Conservation (phyloP, 2,113 vertebrate species). For the Promerops cafer region DNA sequence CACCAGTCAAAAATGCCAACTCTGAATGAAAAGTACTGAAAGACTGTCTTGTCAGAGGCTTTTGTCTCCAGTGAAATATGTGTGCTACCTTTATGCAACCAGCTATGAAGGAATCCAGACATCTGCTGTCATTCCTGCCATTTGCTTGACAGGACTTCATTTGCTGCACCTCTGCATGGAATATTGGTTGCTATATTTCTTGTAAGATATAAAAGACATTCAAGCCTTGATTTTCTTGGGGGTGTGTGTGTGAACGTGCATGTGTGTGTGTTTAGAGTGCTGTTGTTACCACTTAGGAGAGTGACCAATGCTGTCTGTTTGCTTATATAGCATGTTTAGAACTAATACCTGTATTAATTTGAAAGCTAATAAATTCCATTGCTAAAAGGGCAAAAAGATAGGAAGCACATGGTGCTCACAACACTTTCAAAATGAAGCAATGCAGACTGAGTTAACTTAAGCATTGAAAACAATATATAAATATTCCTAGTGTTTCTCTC, state of each 20-base stretch:
- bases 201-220: conserved; percentile 36
- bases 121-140: conserved; percentile 57
- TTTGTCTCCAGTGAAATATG: conserved; percentile 43
- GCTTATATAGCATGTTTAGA: background rate
- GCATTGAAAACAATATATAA: background rate
- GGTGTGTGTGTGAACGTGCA: background rate
- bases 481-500: background rate
- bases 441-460: background rate
- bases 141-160: conserved; percentile 63
- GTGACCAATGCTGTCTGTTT: background rate
- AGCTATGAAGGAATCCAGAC: conserved; percentile 62
- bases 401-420: background rate
- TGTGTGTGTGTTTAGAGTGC: background rate
- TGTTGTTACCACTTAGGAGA: background rate
- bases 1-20: conserved; percentile 40
- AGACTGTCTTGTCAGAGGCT: conserved; percentile 30
- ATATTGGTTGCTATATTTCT: conserved; percentile 61
- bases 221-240: background rate
- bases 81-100: conserved; percentile 50
- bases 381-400: background rate
- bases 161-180: conserved; percentile 57
- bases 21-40: conserved; percentile 38
- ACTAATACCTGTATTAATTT: background rate
- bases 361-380: background rate
- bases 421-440: background rate